These are phyloP conservation scores for Eueides isabella DNA, from an alignment of 1,140 invertebrate genomes.

Conservation along the genomic window DNA sequence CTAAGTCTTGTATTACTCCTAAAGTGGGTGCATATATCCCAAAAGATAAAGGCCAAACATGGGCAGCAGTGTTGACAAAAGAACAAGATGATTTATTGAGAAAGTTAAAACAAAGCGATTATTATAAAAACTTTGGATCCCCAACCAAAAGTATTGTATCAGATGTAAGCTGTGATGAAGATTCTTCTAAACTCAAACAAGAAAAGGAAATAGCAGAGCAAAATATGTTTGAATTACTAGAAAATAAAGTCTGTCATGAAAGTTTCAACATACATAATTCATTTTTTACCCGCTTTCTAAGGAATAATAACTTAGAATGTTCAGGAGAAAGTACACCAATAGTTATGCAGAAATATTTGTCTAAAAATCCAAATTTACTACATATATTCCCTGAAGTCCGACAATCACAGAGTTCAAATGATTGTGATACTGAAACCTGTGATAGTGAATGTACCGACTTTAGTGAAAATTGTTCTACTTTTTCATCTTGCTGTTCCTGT, in stretches of 20 bases:
- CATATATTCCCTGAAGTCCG: constrained; percentile 51
- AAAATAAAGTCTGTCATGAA: constrained; percentile 86
- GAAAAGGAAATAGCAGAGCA: constrained; percentile 84
- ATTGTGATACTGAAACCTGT: constrained; percentile 56
- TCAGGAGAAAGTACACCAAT: constrained; percentile 75
- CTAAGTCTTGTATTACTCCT: background rate
- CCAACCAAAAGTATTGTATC: constrained; percentile 62
- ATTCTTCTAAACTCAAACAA: constrained; percentile 65
- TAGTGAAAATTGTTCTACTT: constrained; percentile 60
- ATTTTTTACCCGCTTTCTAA: constrained; percentile 83
- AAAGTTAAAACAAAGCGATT: constrained; percentile 72
- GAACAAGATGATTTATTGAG: constrained; percentile 74
- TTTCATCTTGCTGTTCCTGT: constrained; percentile 68
- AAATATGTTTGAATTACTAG: constrained; percentile 87
- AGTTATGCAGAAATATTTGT: constrained; percentile 66
- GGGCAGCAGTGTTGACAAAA: constrained; percentile 72
- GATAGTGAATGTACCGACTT: constrained; percentile 69
- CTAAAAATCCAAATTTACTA: constrained; percentile 64
- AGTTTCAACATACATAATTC: constrained; percentile 89
- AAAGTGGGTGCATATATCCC: background rate
- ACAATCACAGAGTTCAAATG: constrained; percentile 48
- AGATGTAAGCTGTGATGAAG: constrained; percentile 72
- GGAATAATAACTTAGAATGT: constrained; percentile 64
- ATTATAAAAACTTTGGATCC: constrained; percentile 70
- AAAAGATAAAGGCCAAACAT: constrained; percentile 54